Conservation (phyloP, 2,888 invertebrate genomes). For the Nephrotoma flavescens region DNA sequence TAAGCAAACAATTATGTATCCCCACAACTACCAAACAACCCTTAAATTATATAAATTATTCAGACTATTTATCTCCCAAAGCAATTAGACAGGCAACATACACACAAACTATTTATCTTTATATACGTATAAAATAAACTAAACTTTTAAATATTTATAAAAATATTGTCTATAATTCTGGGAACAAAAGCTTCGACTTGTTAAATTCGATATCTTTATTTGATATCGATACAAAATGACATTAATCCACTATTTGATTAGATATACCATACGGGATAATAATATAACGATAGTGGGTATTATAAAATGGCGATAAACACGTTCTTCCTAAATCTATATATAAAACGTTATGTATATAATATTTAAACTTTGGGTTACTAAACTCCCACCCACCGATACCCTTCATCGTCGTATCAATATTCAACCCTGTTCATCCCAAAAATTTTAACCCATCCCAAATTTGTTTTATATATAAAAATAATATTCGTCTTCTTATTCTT, state of each 20-base stretch:
- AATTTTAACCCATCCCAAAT: not conserved
- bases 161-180: not conserved
- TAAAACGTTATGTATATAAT: not conserved
- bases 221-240: not conserved
- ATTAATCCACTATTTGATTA: not conserved
- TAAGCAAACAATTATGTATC: not conserved
- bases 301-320: not conserved
- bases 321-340: not conserved
- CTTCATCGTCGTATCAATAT: not conserved
- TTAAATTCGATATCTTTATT: not conserved
- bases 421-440: not conserved
- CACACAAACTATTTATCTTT: not conserved
- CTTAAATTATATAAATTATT: not conserved
- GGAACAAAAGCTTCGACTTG: not conserved
- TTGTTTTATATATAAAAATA: not conserved
- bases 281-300: not conserved
- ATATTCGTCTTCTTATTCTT: not conserved
- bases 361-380: not conserved
- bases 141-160: not conserved
- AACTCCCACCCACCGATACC: not conserved
- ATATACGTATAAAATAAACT: not conserved
- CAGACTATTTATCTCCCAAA: not conserved
- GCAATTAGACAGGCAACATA: not conserved
- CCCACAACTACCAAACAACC: not conserved
- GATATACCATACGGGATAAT: not conserved